Evolutionary conservation across 2,888 invertebrate genomes (phyloP).

Genomic region (Spialia ferax): DNA sequence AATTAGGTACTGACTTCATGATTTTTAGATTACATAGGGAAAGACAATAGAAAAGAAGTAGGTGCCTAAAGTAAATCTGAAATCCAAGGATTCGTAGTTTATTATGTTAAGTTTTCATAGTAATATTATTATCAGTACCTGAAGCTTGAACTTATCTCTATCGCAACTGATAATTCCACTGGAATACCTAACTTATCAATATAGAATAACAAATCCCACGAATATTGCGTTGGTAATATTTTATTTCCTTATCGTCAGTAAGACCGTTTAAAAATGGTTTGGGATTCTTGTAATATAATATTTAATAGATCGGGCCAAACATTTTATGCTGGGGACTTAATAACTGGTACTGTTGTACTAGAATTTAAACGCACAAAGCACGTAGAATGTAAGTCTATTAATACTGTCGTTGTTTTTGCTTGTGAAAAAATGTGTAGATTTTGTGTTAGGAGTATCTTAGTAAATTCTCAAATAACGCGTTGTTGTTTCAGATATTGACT

Average conservation of each 20-base stretch:
- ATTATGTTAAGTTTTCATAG: no score
- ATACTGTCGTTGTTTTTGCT: no score
- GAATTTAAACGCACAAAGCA: conserved; percentile 65
- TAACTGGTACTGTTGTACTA: conserved; percentile 71
- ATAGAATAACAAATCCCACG: background rate
- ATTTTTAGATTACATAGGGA: no score
- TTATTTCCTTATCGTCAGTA: background rate
- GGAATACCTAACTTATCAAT: conserved; percentile 19
- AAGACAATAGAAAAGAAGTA: no score
- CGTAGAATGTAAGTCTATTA: conserved; percentile 64
- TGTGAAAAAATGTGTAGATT: no score
- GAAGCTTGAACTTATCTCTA: conserved; percentile 38
- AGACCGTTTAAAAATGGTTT: conserved; percentile 57
- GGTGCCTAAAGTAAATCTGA: no score
- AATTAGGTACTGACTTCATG: no score
- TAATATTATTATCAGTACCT: conserved; percentile 19
- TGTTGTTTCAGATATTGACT: conserved; percentile 64
- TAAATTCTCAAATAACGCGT: no score
- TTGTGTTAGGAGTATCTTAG: no score
- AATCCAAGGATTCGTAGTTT: no score
- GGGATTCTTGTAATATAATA: conserved; percentile 63
- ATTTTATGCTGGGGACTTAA: conserved; percentile 73
- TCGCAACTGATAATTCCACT: conserved; percentile 31
- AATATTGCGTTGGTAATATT: background rate
- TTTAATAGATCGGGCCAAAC: conserved; percentile 65